Conservation (phyloP, 2,113 vertebrate genomes). For the Conger conger region DNA sequence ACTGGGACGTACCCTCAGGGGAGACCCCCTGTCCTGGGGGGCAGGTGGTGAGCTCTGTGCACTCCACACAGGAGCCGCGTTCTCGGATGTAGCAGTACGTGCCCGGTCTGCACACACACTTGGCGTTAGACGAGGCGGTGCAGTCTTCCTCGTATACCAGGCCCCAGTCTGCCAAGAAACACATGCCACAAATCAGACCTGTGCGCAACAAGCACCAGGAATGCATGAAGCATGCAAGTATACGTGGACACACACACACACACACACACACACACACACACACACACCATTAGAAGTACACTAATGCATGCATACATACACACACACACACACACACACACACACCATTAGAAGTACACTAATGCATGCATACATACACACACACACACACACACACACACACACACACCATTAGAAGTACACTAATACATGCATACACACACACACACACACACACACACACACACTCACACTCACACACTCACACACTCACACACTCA, state of each 20-base stretch:
- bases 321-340: too few species aligned
- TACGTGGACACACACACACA: neutral
- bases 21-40: slow-evolving; percentile 1
- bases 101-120: slow-evolving; percentile 11
- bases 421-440: neutral
- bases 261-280: neutral
- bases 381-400: neutral
- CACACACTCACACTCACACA: too few species aligned
- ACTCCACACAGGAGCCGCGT: neutral
- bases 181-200: neutral
- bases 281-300: too few species aligned
- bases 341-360: neutral
- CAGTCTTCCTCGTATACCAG: slow-evolving; percentile 10
- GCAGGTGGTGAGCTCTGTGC: slow-evolving; percentile 2
- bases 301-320: too few species aligned
- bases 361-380: neutral
- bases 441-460: neutral
- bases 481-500: neutral
- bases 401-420: neutral
- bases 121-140: neutral
- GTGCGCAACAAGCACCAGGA: neutral
- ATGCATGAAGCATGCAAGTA: neutral
- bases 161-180: neutral
- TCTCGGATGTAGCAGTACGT: slow-evolving; percentile 5
- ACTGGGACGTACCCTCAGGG: neutral